Base-by-base conservation (phyloP, 2,888 invertebrate species). In the Trimorus sp. region DNA sequence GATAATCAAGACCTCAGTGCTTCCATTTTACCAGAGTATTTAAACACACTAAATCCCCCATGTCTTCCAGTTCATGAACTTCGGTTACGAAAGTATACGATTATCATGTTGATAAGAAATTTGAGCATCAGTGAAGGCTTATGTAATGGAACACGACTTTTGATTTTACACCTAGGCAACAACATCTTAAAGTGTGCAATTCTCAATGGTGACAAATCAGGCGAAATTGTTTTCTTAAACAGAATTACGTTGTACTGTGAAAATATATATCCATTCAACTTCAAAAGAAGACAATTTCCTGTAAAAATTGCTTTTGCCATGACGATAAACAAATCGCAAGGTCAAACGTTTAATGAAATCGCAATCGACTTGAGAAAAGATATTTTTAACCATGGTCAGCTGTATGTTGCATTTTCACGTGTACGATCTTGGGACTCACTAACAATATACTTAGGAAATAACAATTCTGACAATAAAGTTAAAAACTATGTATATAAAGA, bases 271-370 rank as follows among this genome's bases (percentile, higher is more conserved):
- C 26, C 26, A 26, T 26, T 26, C 4, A 26, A 1, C 1, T 26
- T 26, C 26, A 26, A 45, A 45, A 45, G 45, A 45, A 45, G 45
- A 45, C 45, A 45, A 45, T 45, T 45, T 45, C 45, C 45, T n/a
- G 6, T 45, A 45, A 45, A 45, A 6, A 45, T 45, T 45, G n/a
- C 45, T 12, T 26, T 26, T 26, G 26, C 26, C 26, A 26, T 26
- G 26, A 26, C 26, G 26, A 26, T 26, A 26, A 26, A 26, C 26
- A 26, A 26, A 4, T 26, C 26, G 26, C 26, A 26, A 26, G 26
- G 26, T 3, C 26, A 26, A 45, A 45, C 45, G 6, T 45, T 45
- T 5, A n/a, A 45, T 45, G n/a, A 45, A n/a, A 45, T 45, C 9
- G 45, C n/a, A 45, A 45, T 45, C 6, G 45, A 45, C 6, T 45